Conservation (phyloP, 2,797 vertebrate species). For the Sardinella longiceps region DNA sequence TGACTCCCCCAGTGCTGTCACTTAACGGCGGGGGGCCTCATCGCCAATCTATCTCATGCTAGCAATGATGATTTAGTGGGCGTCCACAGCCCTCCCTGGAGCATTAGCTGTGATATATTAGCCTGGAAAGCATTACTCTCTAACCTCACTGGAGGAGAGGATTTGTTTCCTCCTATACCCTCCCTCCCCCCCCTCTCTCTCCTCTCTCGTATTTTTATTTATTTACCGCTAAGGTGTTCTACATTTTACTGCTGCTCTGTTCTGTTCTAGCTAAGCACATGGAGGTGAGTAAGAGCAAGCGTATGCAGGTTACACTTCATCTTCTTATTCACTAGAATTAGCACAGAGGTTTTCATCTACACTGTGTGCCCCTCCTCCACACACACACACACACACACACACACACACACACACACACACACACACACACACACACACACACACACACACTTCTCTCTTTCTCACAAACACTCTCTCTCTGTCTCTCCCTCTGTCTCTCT, state of each 20-base stretch:
- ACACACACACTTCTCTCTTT: too few relatives aligned
- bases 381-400: slow-evolving; percentile 9
- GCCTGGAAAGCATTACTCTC: slow-evolving; percentile 49
- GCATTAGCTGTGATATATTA: slow-evolving; percentile 61
- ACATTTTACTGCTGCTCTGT: background rate
- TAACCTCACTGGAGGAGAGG: slow-evolving; percentile 42
- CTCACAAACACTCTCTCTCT: too few relatives aligned
- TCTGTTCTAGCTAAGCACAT: background rate
- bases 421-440: too few relatives aligned
- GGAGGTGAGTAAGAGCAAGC: background rate
- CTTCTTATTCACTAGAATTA: background rate
- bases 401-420: background rate
- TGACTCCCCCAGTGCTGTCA: slow-evolving; percentile 54
- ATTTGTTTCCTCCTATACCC: slow-evolving; percentile 12
- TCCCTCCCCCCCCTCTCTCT: background rate
- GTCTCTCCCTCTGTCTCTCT: too few relatives aligned
- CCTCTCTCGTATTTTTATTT: background rate
- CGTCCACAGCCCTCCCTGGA: slow-evolving; percentile 56
- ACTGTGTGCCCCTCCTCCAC: background rate
- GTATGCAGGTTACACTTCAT: background rate
- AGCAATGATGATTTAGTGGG: slow-evolving; percentile 61
- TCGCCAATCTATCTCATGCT: slow-evolving; percentile 62
- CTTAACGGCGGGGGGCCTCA: slow-evolving; percentile 49
- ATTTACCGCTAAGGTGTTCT: background rate
- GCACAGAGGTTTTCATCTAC: background rate